Evolutionary conservation across 2,797 vertebrate genomes (phyloP), one percentile per base, ranked within the genome.

Genomic region (Sparidentex hasta): DNA sequence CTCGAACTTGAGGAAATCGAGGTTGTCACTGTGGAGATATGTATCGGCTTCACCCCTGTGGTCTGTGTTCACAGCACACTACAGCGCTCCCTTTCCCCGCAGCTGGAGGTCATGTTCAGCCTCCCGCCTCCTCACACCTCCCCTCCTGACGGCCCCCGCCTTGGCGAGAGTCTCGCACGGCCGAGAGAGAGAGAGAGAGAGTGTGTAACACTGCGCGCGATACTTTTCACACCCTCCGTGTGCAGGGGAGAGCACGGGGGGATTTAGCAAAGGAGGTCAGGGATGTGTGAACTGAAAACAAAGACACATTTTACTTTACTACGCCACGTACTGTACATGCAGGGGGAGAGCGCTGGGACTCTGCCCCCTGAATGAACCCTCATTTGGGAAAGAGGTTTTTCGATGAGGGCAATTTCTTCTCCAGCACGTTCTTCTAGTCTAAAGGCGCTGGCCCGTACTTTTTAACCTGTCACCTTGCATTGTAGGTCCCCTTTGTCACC

Each of bases 201-300:
- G 85, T 71, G 85, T 90, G 85, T 90, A 85, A 91, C 78, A 46
- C 76, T 23, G 83, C 33, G 82, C 41, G 65, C 48, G 59, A 71
- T 81, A 88, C 84, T 92, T 91, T 93, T 93, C 87, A 69, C 92
- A 90, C 90, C 83, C 83, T 73, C 64, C 14, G 76, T 71, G 81
- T 65, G 46, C 65, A 70, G 70, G 43, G 61, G 73, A 46, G 73
- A 72, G 72, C 77, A 44, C 38, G 0, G 71, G 86, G 86, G 84
- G 86, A 85, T 85, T 87, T 71, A 65, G 72, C 52, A 71, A 87
- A 89, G 75, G 81, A 88, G 90, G 87, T 92, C 88, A 89, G 77
- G 74, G 80, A 90, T 52, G 89, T 89, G 89, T 90, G 91, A 92
- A 91, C 87, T 81, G 67, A 71, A 89, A 92, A 93, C 90, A 90